Percentiles rank a stretch among this genome's conserved stretches.
Conservation (phyloP, 2,888 invertebrate species). For the Omphaloscelis lunosa region DNA sequence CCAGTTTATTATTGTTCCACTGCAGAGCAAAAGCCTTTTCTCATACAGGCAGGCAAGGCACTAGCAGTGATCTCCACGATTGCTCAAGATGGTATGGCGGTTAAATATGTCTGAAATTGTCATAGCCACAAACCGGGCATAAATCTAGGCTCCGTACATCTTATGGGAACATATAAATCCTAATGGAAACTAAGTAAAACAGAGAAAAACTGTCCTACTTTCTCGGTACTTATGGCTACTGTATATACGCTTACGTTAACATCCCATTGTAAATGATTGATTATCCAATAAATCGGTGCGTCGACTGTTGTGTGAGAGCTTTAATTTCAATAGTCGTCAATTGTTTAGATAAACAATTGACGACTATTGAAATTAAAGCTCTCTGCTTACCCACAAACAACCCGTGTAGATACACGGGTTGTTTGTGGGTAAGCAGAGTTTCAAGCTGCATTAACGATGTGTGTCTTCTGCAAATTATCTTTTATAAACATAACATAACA, state of each 20-base stretch:
- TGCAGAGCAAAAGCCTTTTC: neutral
- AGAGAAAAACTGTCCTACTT: slow-evolving; percentile 10
- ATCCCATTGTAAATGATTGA: slow-evolving; percentile 65
- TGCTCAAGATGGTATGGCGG: neutral
- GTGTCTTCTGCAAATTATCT: too few relatives aligned
- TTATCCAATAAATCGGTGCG: slow-evolving; percentile 57
- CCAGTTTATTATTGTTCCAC: neutral
- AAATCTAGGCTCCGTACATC: too few relatives aligned
- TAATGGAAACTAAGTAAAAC: neutral
- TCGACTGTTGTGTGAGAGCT: slow-evolving; percentile 33
- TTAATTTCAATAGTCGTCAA: slow-evolving; percentile 49
- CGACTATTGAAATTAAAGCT: too few relatives aligned
- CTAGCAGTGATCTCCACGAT: neutral
- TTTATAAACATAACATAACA: too few relatives aligned
- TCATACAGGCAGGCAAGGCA: neutral
- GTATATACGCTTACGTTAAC: slow-evolving; percentile 47
- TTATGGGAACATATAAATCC: too few relatives aligned
- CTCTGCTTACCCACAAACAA: too few relatives aligned
- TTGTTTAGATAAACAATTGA: too few relatives aligned
- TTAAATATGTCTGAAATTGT: neutral
- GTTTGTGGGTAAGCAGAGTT: slow-evolving; percentile 21
- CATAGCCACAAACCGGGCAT: neutral
- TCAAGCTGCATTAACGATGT: slow-evolving; percentile 16
- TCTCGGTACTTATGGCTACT: slow-evolving; percentile 18
- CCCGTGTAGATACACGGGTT: slow-evolving; percentile 9